Evolutionary conservation across 2,797 vertebrate species (phyloP), one percentile per base, ranked within the genome.

Genomic region (Acrocephalus scirpaceus): DNA sequence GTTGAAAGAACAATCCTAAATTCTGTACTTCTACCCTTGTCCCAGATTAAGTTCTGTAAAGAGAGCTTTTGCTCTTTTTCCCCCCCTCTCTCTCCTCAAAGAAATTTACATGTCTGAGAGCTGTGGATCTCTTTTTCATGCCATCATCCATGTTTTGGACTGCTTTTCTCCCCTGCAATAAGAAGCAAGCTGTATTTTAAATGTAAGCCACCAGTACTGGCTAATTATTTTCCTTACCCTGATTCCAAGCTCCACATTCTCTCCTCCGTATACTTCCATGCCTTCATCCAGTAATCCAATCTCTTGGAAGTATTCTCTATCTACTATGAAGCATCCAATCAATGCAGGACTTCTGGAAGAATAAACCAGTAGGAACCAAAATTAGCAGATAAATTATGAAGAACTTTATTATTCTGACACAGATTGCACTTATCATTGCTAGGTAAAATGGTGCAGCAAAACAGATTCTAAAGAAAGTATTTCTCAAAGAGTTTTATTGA

Each of bases 291-390:
- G 96, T 74, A 99, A 97, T 53, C 99, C 99, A 36, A 99, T 99
- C 98, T 99, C 99, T 92, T 99, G 99, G 97, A 99, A 99, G 96
- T 99, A 99, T 85, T 99, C 98, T 95, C 99, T 98, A 79, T 99
- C 99, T 97, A 99, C 99, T 94, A 99, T 99, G 89, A 99, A 99
- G 98, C 99, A 99, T 95, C 99, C 99, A 96, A 99, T 99, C 98
- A 99, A 97, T 34, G 99, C 99, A 3, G 99, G 99, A 95, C 99
- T 99, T 98, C 99, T 99, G 97, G 30, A 95, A 92, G 38, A 87
- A 96, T 50, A 91, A 87, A 88, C 8, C 40, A 83, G 26, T 29
- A 75, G 45, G 32, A 92, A 62, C 3, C 36, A 69, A 69, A 95
- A 78, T 94, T 11, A 94, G 44, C 22, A 73, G 34, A 76, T 2